These are phyloP conservation scores for Pollimyrus isidori DNA, from an alignment of 2,113 vertebrate genomes.

Conservation along the genomic window DNA sequence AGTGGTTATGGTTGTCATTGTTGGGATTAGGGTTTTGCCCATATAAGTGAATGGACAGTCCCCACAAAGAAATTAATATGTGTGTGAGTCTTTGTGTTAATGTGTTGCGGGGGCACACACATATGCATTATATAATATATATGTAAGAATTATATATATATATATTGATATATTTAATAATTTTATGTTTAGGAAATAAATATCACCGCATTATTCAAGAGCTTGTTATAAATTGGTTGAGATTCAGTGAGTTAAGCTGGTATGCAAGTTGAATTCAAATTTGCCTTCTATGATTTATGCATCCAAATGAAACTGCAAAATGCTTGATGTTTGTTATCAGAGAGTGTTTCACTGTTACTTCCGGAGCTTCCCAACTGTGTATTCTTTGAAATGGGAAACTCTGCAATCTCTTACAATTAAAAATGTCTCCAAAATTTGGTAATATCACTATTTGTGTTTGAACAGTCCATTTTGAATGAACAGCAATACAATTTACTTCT, in stretches of 20 bases:
- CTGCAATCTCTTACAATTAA: neutral
- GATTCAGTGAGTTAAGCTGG: conserved; percentile 11
- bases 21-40: too few relatives aligned
- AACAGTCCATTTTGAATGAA: neutral
- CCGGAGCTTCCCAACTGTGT: neutral
- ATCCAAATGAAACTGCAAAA: neutral
- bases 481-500: neutral
- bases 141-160: too few relatives aligned
- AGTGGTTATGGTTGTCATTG: too few relatives aligned
- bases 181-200: neutral
- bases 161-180: neutral
- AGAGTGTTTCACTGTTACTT: neutral
- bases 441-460: neutral
- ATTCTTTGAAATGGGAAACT: neutral
- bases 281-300: conserved; percentile 7
- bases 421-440: neutral
- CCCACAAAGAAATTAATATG: neutral
- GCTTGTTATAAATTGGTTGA: conserved; percentile 1
- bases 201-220: conserved; percentile 4
- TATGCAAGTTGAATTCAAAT: conserved; percentile 10
- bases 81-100: too few relatives aligned
- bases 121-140: too few relatives aligned
- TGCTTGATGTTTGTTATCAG: neutral
- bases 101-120: too few relatives aligned
- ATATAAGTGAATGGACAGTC: too few relatives aligned